Conservation (phyloP, 2,113 vertebrate species). For the Pavo muticus region DNA sequence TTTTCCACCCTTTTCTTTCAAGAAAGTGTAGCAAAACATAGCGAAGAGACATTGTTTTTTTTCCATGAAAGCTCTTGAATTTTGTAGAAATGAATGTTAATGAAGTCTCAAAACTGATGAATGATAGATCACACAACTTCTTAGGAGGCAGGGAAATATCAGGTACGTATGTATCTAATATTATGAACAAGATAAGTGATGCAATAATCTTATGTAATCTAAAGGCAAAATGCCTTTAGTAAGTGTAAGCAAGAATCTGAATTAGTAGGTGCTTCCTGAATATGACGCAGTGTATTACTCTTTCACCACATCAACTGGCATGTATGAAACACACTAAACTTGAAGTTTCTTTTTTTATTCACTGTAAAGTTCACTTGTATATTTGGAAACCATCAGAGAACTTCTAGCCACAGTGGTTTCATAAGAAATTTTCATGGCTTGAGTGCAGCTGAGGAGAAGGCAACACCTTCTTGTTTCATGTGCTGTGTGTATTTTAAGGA, state of each 20-base stretch:
- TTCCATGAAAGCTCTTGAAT: not conserved
- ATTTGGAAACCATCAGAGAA: conserved; percentile 18
- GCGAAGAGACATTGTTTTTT: not conserved
- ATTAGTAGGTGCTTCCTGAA: not conserved
- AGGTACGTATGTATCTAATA: not conserved
- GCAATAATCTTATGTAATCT: not conserved
- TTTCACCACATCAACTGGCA: not conserved
- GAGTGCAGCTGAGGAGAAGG: not conserved
- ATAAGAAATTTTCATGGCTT: not conserved
- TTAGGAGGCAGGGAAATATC: not conserved
- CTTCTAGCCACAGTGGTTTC: not conserved
- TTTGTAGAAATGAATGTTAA: not conserved
- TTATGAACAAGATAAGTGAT: not conserved
- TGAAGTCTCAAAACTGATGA: not conserved
- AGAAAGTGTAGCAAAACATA: not conserved
- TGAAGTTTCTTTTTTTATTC: not conserved
- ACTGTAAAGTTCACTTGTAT: not conserved
- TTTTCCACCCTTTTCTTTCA: not conserved
- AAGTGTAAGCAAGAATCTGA: not conserved
- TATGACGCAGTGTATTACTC: not conserved
- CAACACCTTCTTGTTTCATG: not conserved
- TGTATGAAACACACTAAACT: not conserved
- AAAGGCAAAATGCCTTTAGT: not conserved
- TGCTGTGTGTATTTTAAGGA: not conserved
- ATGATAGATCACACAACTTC: not conserved